Percentiles rank a stretch among this genome's conserved stretches.
These are phyloP conservation scores for Orchesellides sinensis DNA, from an alignment of 2,888 invertebrate species.

Conservation along the genomic window DNA sequence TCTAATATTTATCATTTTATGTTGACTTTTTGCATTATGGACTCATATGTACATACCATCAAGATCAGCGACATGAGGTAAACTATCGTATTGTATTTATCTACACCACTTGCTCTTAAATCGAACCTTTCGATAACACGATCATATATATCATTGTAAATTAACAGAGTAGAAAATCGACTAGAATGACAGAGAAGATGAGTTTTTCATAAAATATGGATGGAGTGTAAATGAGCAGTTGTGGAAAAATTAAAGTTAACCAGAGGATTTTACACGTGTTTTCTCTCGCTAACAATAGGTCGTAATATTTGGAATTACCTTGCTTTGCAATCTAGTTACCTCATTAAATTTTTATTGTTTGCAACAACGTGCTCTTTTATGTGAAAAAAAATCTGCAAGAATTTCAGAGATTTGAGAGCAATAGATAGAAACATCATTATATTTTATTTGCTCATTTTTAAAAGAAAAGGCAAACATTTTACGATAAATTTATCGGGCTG, in stretches of 20 bases:
- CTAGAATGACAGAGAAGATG: slow-evolving; percentile 39
- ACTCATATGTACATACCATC: slow-evolving; percentile 14
- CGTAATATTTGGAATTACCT: slow-evolving; percentile 8
- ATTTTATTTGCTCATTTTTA: not conserved
- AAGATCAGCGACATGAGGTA: slow-evolving; percentile 21
- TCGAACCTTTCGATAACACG: slow-evolving; percentile 35
- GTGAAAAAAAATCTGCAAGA: slow-evolving; percentile 13
- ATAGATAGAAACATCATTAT: not conserved
- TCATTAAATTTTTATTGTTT: slow-evolving; percentile 63
- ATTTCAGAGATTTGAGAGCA: not conserved
- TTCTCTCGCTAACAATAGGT: not conserved
- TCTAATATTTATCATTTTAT: slow-evolving; percentile 28
- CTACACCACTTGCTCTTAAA: not conserved
- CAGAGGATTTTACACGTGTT: not conserved
- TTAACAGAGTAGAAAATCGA: slow-evolving; percentile 51
- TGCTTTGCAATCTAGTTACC: slow-evolving; percentile 52
- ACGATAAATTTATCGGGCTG: not conserved
- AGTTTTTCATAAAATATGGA: slow-evolving; percentile 31
- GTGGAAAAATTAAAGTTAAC: not conserved
- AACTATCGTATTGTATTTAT: slow-evolving; percentile 5
- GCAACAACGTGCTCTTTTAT: not conserved
- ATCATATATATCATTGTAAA: slow-evolving; percentile 55
- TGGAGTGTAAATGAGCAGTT: not conserved
- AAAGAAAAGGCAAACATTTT: no score
- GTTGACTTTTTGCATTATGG: slow-evolving; percentile 49